Conservation (phyloP, 2,113 vertebrate species). For the Sinocyclocheilus anshuiensis region DNA sequence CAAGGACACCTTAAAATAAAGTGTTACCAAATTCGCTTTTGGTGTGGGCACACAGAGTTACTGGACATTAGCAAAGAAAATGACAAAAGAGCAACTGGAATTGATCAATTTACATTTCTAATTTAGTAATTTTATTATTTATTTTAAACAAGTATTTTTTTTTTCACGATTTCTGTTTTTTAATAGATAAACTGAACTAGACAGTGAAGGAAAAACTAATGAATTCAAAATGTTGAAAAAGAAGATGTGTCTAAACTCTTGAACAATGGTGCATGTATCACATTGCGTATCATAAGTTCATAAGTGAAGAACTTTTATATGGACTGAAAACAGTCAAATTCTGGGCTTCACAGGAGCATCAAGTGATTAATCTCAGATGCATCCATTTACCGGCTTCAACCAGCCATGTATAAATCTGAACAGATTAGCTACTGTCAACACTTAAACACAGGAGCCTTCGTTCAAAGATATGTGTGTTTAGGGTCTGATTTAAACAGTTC, state of each 20-base stretch:
- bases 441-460: neutral
- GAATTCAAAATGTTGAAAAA: neutral
- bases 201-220: neutral
- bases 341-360: neutral
- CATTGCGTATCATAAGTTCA: neutral
- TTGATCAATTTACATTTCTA: too few species aligned
- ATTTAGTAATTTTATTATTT: too few species aligned
- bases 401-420: neutral
- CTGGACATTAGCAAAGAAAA: too few species aligned
- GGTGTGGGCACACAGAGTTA: too few species aligned
- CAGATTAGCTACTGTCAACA: constrained; percentile 28
- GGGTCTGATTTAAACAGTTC: constrained; percentile 33
- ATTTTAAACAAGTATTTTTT: too few species aligned
- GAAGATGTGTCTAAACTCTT: neutral
- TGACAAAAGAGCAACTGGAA: too few species aligned
- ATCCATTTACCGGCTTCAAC: neutral
- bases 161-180: too few species aligned
- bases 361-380: neutral
- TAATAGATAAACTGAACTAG: too few species aligned
- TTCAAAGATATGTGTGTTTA: constrained; percentile 11
- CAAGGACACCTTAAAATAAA: too few species aligned
- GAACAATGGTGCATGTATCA: neutral
- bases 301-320: neutral
- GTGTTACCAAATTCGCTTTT: too few species aligned
- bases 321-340: neutral